phyloP scores from a whole-genome alignment of 1,140 invertebrate species.

The Ceratina japonica region DNA sequence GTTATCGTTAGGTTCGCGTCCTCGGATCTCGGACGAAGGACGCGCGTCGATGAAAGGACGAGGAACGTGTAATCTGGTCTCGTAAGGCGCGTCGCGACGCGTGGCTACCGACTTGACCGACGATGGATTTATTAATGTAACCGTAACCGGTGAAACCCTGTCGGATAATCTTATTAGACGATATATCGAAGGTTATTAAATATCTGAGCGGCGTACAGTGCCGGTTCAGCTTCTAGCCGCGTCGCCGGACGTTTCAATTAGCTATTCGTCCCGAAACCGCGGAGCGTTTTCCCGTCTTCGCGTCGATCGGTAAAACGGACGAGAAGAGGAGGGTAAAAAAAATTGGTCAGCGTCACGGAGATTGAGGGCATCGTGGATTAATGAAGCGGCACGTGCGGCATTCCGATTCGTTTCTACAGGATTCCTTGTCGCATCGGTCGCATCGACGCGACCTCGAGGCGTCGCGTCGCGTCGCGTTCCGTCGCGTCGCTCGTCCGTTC shows the following conservation, averaged over 20 bases:
- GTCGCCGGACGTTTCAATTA: constrained; percentile 61
- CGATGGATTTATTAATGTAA: constrained; percentile 73
- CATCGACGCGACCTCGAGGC: constrained; percentile 27
- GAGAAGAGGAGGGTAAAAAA: background rate
- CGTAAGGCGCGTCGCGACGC: constrained; percentile 23
- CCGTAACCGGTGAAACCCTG: constrained; percentile 73
- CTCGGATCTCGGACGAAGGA: background rate
- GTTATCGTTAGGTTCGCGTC: background rate
- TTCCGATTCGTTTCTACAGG: constrained; percentile 53
- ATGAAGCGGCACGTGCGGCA: constrained; percentile 30
- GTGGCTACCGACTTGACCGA: constrained; percentile 31
- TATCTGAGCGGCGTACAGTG: constrained; percentile 55
- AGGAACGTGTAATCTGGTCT: constrained; percentile 43
- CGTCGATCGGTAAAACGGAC: background rate
- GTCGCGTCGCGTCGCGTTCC: background rate
- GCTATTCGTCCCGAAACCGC: background rate
- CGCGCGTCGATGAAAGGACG: background rate
- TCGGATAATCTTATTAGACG: constrained; percentile 74
- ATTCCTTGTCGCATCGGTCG: constrained; percentile 30
- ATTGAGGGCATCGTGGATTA: constrained; percentile 62
- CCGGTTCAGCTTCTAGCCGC: background rate
- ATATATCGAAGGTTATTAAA: constrained; percentile 77
- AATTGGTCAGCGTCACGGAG: constrained; percentile 47
- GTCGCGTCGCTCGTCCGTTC: background rate
- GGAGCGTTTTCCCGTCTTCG: no score